Conservation (phyloP, 2,113 vertebrate species). For the Micromys minutus region DNA sequence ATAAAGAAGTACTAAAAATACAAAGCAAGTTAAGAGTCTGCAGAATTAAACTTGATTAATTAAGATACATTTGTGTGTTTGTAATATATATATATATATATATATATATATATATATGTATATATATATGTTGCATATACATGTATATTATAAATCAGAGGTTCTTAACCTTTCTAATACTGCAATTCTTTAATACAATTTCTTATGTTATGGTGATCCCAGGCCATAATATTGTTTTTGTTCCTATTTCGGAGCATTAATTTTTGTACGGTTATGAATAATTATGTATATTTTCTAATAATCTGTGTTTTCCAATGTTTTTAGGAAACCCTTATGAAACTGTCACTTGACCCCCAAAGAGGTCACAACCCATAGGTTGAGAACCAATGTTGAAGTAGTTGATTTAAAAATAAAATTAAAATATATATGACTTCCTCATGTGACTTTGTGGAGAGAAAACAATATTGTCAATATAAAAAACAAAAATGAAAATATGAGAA, state of each 20-base stretch:
- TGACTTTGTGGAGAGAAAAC: neutral
- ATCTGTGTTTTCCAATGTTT: neutral
- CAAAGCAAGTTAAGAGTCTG: neutral
- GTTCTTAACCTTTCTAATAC: neutral
- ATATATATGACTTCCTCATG: neutral
- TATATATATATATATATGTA: too few species aligned
- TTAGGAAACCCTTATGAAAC: neutral
- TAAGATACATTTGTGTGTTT: neutral
- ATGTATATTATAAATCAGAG: too few species aligned
- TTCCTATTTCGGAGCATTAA: neutral
- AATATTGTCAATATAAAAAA: neutral
- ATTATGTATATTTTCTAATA: too few species aligned
- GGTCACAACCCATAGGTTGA: neutral
- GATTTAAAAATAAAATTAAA: neutral
- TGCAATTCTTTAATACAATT: neutral
- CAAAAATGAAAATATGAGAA: neutral
- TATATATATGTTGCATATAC: too few species aligned
- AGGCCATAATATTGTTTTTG: neutral
- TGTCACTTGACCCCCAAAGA: neutral
- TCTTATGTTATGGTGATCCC: neutral
- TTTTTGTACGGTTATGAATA: neutral
- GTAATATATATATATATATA: too few species aligned
- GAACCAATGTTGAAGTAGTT: neutral
- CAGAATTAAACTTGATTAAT: neutral
- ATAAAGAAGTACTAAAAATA: neutral